Evolutionary conservation across 2,888 invertebrate genomes (phyloP), one percentile per base, ranked within the genome.

Genomic region (Dryadula phaetusa): DNA sequence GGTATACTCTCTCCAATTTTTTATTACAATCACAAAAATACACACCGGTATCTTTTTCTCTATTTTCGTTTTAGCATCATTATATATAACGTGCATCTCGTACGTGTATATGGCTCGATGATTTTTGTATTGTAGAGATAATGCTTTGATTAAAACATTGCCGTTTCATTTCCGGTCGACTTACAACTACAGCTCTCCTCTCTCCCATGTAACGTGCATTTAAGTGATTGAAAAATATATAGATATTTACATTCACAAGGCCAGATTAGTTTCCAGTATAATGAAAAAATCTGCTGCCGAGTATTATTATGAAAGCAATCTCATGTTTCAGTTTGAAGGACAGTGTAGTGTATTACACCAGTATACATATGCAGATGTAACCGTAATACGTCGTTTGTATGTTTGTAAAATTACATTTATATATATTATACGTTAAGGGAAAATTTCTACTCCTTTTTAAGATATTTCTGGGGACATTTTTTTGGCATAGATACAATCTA

Each of bases 61-160:
- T 25, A 49, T 16, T n/a, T 49, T 25, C n/a, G 16, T n/a, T 25
- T 7, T 49, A 14, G 25, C 8, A 14, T 25, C n/a, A 25, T n/a
- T n/a, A 28, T n/a, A 28, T 25, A 32, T 32, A n/a, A 49, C n/a
- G n/a, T 28, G 25, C 25, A 7, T 14, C 7, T n/a, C 28, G 8
- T 32, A 14, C n/a, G 8, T 6, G 14, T 22, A 22, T 12, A 47
- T 1, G n/a, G 22, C 22, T 22, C 22, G 7, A 47, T 47, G 22
- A 1, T 0, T 25, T 47, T 6, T 22, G 22, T 14, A 47, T 47
- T 25, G 5, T 47, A n/a, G 5, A 22, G 14, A 22, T 47, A 8
- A n/a, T 49, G 47, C 14, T 49, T 49, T 49, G 47, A 25, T 25
- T 49, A 25, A 49, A 49, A 49, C 25, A 40, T 5, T 49, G 25